A percentile compares a stretch with the other conserved stretches of the same genome.
These are phyloP conservation scores for Latheticus oryzae DNA, from an alignment of 2,888 invertebrate genomes.

Conservation along the genomic window DNA sequence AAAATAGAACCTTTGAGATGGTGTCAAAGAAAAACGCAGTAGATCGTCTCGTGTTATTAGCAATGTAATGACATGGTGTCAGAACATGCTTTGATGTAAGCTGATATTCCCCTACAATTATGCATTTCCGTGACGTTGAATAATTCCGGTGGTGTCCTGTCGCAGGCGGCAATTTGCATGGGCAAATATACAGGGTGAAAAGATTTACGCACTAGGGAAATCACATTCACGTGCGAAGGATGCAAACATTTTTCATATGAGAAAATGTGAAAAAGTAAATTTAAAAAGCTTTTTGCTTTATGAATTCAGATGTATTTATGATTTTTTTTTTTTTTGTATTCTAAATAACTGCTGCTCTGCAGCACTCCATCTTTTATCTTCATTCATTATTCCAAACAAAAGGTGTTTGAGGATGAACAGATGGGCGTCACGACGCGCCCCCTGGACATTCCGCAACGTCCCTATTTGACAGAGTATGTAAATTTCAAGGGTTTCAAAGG, in stretches of 20 bases:
- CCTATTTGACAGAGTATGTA: constrained; percentile 1
- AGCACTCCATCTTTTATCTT: not conserved
- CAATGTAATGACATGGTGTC: constrained; percentile 19
- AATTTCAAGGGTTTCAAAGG: constrained; percentile 9
- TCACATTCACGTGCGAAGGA: too few species aligned
- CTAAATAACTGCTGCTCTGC: too few species aligned
- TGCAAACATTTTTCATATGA: too few species aligned
- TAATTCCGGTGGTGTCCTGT: constrained; percentile 23
- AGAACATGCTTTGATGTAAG: constrained; percentile 24
- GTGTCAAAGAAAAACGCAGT: not conserved
- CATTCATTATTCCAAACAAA: constrained; percentile 18
- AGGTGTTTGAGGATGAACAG: constrained; percentile 10
- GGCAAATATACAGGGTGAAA: constrained; percentile 8
- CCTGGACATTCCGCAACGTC: constrained; percentile 12
- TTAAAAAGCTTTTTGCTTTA: too few species aligned
- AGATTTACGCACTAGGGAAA: not conserved
- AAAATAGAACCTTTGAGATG: too few species aligned
- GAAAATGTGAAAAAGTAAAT: too few species aligned
- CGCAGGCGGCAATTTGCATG: constrained; percentile 14
- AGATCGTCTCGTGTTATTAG: constrained; percentile 5
- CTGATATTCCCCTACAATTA: constrained; percentile 25
- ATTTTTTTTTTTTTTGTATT: too few species aligned
- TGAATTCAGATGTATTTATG: too few species aligned
- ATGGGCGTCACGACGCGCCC: constrained; percentile 28
- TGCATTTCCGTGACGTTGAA: constrained; percentile 31